These are phyloP conservation scores for Amphiprion ocellaris DNA, from an alignment of 2,113 vertebrate species.

Conservation along the genomic window DNA sequence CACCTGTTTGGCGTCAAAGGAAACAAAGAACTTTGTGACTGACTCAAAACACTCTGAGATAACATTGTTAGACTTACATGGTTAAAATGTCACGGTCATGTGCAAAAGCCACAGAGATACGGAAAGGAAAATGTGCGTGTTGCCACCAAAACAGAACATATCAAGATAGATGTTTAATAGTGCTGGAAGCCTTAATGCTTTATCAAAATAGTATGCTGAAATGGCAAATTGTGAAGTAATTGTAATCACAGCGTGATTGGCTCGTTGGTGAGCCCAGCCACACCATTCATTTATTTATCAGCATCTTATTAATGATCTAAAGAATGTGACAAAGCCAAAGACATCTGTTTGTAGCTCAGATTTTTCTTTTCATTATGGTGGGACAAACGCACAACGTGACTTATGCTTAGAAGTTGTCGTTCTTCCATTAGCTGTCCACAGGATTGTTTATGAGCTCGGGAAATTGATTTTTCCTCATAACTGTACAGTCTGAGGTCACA, in stretches of 20 bases:
- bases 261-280: slow-evolving; percentile 17
- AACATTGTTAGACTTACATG: slow-evolving; percentile 2
- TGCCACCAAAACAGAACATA: slow-evolving; percentile 23
- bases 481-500: slow-evolving; percentile 46
- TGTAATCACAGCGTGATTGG: slow-evolving; percentile 65
- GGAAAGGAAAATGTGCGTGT: slow-evolving; percentile 20
- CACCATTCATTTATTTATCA: slow-evolving; percentile 16
- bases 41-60: slow-evolving; percentile 20
- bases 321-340: slow-evolving; percentile 70
- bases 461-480: slow-evolving; percentile 25
- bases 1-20: slow-evolving; percentile 11
- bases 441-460: slow-evolving; percentile 66
- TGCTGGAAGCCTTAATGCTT: slow-evolving; percentile 25
- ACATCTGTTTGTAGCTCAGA: slow-evolving; percentile 46
- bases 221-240: slow-evolving; percentile 18
- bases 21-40: slow-evolving; percentile 32
- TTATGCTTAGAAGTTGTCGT: slow-evolving; percentile 24
- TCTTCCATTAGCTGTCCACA: slow-evolving; percentile 39
- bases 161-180: slow-evolving; percentile 19
- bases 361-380: slow-evolving; percentile 22
- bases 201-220: slow-evolving; percentile 28
- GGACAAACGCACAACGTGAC: slow-evolving; percentile 25
- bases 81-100: neutral
- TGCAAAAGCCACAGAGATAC: slow-evolving; percentile 18
- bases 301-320: slow-evolving; percentile 7